Evolutionary conservation across 2,888 invertebrate genomes (phyloP).

Genomic region (Megalurothrips usitatus): DNA sequence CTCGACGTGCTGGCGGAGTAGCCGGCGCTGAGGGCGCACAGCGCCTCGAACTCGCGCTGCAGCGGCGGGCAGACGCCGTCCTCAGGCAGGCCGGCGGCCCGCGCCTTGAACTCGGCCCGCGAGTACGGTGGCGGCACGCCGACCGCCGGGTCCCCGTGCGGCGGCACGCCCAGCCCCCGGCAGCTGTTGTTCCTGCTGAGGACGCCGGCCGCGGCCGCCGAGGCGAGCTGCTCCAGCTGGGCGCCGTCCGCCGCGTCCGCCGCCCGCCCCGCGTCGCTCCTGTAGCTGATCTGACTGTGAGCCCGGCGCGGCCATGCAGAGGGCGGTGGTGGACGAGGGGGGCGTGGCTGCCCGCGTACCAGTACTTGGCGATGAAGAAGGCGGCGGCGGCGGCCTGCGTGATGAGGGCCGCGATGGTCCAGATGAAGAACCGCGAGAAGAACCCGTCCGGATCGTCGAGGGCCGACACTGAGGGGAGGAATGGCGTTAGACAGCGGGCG

Average conservation of each 20-base stretch:
- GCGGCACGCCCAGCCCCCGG: neutral
- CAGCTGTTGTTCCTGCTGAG: neutral
- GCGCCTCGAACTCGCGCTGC: constrained; percentile 11
- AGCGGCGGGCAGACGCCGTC: neutral
- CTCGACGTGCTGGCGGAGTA: neutral
- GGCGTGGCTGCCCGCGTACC: neutral
- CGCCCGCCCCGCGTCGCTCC: neutral
- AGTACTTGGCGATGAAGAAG: neutral
- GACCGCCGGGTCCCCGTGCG: neutral
- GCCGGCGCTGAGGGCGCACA: neutral
- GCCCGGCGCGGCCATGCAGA: neutral
- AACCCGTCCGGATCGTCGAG: neutral
- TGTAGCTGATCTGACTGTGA: neutral
- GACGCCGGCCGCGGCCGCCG: neutral
- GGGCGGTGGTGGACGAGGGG: neutral
- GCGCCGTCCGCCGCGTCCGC: neutral
- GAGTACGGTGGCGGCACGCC: constrained; percentile 7
- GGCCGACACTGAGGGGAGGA: neutral
- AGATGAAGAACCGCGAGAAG: neutral
- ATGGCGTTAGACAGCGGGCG: neutral
- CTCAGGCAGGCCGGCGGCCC: neutral
- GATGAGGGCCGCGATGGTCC: neutral
- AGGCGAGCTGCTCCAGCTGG: neutral
- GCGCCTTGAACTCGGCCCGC: neutral
- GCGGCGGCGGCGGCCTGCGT: neutral